Evolutionary conservation across 2,113 vertebrate genomes (phyloP).

Genomic region (Nannospalax galili): DNA sequence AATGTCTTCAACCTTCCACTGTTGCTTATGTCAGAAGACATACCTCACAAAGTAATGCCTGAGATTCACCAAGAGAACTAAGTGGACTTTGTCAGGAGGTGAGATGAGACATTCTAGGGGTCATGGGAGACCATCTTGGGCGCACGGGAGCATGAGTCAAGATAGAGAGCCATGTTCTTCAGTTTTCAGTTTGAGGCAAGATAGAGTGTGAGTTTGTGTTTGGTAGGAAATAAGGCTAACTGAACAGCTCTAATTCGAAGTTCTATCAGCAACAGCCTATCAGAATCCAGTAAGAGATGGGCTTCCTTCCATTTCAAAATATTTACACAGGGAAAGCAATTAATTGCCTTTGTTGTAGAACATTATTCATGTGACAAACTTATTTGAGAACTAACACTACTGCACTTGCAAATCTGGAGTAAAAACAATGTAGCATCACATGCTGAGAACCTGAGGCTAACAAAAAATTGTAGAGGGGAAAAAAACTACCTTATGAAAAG

Average conservation of each 20-base stretch:
- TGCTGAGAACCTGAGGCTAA: slow-evolving; percentile 75
- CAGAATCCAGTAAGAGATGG: not conserved
- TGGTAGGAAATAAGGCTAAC: not conserved
- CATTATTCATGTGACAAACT: slow-evolving; percentile 70
- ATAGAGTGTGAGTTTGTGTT: not conserved
- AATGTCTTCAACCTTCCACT: not conserved
- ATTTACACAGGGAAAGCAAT: slow-evolving; percentile 63
- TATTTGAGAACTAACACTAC: slow-evolving; percentile 72
- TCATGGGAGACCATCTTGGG: not conserved
- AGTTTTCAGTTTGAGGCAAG: not conserved
- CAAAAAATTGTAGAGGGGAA: not conserved
- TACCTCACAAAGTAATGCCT: not conserved
- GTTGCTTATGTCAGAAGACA: not conserved
- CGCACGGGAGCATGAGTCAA: not conserved
- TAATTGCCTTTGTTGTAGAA: slow-evolving; percentile 76
- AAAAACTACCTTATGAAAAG: slow-evolving; percentile 67
- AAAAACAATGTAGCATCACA: slow-evolving; percentile 75
- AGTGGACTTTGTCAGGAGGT: not conserved
- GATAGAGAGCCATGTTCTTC: not conserved
- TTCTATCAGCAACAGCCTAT: not conserved
- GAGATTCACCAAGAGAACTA: not conserved
- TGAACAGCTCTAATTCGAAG: not conserved
- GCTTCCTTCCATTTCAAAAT: slow-evolving; percentile 47
- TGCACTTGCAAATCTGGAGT: slow-evolving; percentile 69
- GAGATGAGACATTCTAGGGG: not conserved